phyloP scores from a whole-genome alignment of 2,797 vertebrate species.

The Huso huso region DNA sequence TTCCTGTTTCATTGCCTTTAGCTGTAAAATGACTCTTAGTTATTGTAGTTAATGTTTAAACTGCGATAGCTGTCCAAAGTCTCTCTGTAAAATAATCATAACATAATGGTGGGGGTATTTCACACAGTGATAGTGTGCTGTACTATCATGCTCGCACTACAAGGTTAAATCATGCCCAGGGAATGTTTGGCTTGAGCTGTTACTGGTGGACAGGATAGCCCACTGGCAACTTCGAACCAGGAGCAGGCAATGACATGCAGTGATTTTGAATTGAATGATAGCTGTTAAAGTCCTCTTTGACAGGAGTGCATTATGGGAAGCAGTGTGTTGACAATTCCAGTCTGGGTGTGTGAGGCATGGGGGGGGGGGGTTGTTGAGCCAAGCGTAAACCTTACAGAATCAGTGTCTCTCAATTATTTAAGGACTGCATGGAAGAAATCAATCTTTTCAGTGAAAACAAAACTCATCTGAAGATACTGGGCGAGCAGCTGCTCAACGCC shows the following conservation, averaged over 20 bases:
- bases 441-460: constrained; percentile 86
- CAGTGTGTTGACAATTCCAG: constrained; percentile 14
- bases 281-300: constrained; percentile 27
- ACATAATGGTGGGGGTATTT: no score
- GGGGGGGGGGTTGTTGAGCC: neutral
- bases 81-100: no score
- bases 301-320: constrained; percentile 18
- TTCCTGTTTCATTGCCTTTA: no score
- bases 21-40: no score
- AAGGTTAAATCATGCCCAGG: no score
- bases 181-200: no score
- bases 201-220: no score
- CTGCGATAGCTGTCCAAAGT: no score
- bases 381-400: neutral
- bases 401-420: constrained; percentile 6
- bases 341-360: neutral
- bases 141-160: no score
- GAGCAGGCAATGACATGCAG: constrained; percentile 19
- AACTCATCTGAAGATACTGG: constrained; percentile 79
- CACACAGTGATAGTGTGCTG: no score
- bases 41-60: no score
- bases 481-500: constrained; percentile 77
- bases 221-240: constrained; percentile 1
- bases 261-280: constrained; percentile 27
- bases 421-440: constrained; percentile 97